Evolutionary conservation across 2,113 vertebrate species (phyloP).

Genomic region (Silurus meridionalis): DNA sequence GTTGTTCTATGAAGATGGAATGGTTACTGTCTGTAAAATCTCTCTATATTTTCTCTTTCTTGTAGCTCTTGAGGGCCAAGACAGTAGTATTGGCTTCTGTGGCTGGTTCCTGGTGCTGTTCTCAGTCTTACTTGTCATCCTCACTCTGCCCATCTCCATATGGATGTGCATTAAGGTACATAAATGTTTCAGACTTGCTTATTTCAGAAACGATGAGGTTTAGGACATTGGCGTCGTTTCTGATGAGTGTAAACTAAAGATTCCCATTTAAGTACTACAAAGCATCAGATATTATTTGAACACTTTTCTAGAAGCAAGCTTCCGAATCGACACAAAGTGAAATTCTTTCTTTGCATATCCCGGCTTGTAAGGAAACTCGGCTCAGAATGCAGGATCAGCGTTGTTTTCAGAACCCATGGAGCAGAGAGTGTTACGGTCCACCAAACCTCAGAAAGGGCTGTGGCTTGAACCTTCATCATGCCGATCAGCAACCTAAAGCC

Average conservation of each 20-base stretch:
- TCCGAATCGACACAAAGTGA: neutral
- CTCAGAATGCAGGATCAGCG: no score
- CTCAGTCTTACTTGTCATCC: conserved; percentile 75
- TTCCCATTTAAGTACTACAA: neutral
- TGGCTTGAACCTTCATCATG: no score
- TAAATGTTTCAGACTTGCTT: no score
- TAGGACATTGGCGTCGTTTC: neutral
- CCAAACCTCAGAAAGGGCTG: no score
- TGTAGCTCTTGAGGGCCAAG: conserved; percentile 59
- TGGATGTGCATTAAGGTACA: conserved; percentile 96
- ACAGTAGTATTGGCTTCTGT: conserved; percentile 72
- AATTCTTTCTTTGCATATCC: no score
- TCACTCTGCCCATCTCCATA: conserved; percentile 85
- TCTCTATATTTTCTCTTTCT: neutral
- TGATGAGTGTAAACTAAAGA: no score
- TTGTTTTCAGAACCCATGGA: no score
- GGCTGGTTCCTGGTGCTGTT: conserved; percentile 81
- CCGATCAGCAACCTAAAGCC: no score
- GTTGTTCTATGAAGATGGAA: neutral
- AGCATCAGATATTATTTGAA: neutral
- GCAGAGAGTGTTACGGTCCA: no score
- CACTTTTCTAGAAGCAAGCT: neutral
- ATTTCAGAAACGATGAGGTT: neutral
- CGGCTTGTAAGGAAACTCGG: no score
- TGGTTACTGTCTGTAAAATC: neutral